phyloP scores from a whole-genome alignment of 2,888 invertebrate species.

The Dione juno region DNA sequence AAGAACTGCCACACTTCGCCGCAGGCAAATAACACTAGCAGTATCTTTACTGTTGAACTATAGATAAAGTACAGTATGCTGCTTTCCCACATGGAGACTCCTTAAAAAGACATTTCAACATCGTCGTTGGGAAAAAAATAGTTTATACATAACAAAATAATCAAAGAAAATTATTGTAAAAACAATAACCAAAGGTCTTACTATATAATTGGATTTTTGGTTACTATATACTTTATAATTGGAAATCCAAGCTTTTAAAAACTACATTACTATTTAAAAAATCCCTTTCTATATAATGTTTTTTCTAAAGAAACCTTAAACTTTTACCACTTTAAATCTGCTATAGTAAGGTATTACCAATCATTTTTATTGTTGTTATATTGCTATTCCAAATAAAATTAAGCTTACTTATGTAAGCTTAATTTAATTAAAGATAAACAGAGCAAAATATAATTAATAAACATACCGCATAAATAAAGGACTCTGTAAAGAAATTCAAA shows the following conservation, averaged over 20 bases:
- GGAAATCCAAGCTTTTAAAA: no score
- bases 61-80: slow-evolving; percentile 52
- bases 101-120: slow-evolving; percentile 34
- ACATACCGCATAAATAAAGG: slow-evolving; percentile 64
- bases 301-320: background rate
- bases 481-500: slow-evolving; percentile 69
- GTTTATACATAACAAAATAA: no score
- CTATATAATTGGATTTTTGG: no score
- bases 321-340: background rate
- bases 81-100: slow-evolving; percentile 44
- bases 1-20: slow-evolving; percentile 63
- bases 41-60: slow-evolving; percentile 56
- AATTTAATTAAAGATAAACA: background rate
- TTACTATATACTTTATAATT: no score
- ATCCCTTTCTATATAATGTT: background rate
- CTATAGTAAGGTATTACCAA: no score
- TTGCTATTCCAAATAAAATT: no score
- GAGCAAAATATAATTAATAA: background rate
- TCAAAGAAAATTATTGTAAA: no score
- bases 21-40: slow-evolving; percentile 55
- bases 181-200: no score
- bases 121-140: no score
- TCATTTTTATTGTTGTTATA: no score
- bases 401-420: no score
- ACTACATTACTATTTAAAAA: no score